Percentiles rank a stretch among this genome's conserved stretches.
Evolutionary conservation across 2,113 vertebrate genomes (phyloP).

Genomic region (Corydoras sp.): DNA sequence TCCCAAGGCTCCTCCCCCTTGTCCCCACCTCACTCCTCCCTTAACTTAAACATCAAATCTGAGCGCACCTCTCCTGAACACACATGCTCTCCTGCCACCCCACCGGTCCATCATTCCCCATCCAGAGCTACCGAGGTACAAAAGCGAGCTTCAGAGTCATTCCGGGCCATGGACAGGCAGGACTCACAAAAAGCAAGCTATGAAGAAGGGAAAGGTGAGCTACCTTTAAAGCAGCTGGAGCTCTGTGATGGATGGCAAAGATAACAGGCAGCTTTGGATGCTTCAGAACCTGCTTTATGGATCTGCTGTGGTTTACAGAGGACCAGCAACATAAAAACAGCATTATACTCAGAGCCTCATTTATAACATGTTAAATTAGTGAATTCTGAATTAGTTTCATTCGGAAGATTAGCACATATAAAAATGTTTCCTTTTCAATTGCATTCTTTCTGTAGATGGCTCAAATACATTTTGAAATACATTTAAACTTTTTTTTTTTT

Average conservation of each 20-base stretch:
- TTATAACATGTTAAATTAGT: too few relatives aligned
- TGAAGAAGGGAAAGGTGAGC: slow-evolving; percentile 55
- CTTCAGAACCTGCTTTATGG: too few relatives aligned
- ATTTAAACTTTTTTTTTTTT: too few relatives aligned
- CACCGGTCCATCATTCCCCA: slow-evolving; percentile 59
- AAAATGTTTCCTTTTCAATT: too few relatives aligned
- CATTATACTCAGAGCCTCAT: too few relatives aligned
- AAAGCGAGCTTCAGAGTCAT: slow-evolving; percentile 42
- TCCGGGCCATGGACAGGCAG: slow-evolving; percentile 51
- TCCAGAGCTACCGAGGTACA: slow-evolving; percentile 50
- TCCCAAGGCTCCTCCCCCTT: slow-evolving; percentile 55
- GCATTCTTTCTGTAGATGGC: too few relatives aligned
- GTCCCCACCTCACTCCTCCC: slow-evolving; percentile 57
- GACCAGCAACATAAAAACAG: too few relatives aligned
- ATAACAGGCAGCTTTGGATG: slow-evolving; percentile 55
- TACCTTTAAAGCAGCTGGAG: slow-evolving; percentile 58
- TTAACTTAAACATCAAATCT: slow-evolving; percentile 79
- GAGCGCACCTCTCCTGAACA: slow-evolving; percentile 79
- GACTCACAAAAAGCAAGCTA: slow-evolving; percentile 68
- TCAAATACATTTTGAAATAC: too few relatives aligned
- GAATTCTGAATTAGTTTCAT: too few relatives aligned
- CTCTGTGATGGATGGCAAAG: slow-evolving; percentile 74
- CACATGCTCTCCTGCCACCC: slow-evolving; percentile 58
- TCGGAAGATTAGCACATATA: too few relatives aligned
- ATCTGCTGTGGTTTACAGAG: too few relatives aligned